Percentiles rank a stretch among this genome's conserved stretches.
phyloP scores from a whole-genome alignment of 2,888 invertebrate genomes.

The Drosophila anomelani region DNA sequence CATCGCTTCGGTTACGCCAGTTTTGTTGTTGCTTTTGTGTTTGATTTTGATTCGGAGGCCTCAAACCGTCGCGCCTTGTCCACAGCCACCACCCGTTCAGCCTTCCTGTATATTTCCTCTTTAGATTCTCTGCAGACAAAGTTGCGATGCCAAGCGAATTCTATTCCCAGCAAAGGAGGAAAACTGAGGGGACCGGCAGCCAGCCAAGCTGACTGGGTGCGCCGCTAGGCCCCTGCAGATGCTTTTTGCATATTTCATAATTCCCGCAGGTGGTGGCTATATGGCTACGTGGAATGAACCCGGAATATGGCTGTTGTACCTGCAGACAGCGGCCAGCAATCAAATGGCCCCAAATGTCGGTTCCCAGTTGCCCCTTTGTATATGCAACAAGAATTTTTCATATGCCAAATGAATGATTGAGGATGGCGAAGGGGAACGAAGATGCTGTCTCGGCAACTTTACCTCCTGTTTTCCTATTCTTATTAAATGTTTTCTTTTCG shows the following conservation, averaged over 20 bases:
- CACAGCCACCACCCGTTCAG: neutral
- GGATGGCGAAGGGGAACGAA: neutral
- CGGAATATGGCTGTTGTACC: neutral
- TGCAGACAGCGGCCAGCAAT: conserved; percentile 56
- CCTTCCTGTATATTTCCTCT: neutral
- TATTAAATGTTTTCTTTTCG: neutral
- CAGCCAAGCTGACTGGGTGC: neutral
- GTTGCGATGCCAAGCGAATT: conserved; percentile 37
- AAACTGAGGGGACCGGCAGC: conserved; percentile 2
- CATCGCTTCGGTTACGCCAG: conserved; percentile 43
- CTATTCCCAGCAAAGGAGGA: conserved; percentile 23
- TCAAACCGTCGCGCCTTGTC: conserved; percentile 6
- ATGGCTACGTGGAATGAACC: conserved; percentile 19
- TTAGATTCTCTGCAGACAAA: conserved; percentile 29
- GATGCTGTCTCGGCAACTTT: conserved; percentile 18
- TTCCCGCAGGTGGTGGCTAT: conserved; percentile 67
- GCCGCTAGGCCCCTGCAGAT: conserved; percentile 34
- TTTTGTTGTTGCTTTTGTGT: conserved; percentile 18
- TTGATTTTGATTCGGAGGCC: conserved; percentile 34
- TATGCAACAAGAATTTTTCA: conserved; percentile 66
- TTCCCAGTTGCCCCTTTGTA: conserved; percentile 61
- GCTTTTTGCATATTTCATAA: conserved; percentile 74
- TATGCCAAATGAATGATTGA: conserved; percentile 37
- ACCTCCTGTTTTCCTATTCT: neutral
- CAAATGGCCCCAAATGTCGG: conserved; percentile 53